Evolutionary conservation across 2,113 vertebrate species (phyloP).

Genomic region (Prolemur simus): DNA sequence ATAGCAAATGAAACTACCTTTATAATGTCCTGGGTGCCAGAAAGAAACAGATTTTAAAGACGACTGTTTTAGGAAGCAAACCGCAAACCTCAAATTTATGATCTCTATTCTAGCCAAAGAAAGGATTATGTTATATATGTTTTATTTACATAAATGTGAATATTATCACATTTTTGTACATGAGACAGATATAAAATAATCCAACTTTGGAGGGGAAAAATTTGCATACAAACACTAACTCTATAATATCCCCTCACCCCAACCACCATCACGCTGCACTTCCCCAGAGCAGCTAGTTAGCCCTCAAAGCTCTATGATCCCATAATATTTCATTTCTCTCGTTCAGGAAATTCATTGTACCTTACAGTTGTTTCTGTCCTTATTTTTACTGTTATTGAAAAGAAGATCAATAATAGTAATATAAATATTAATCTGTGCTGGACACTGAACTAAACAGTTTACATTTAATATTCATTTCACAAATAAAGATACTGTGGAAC

Average conservation of each 20-base stretch:
- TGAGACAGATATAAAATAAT: background rate
- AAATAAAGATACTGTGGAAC: background rate
- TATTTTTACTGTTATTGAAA: background rate
- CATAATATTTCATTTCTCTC: background rate
- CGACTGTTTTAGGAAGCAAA: background rate
- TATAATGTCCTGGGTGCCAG: background rate
- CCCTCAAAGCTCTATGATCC: background rate
- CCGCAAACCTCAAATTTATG: constrained; percentile 1
- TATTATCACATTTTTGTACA: background rate
- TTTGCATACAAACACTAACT: background rate
- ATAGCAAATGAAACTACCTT: background rate
- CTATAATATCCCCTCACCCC: too few relatives aligned
- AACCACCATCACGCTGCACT: background rate
- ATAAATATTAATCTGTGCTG: background rate
- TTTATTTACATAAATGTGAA: background rate
- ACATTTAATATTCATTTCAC: background rate
- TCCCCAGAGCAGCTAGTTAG: background rate
- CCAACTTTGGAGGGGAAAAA: background rate
- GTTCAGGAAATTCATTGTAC: background rate
- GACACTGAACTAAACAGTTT: background rate
- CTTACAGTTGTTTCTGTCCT: background rate
- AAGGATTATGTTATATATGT: background rate
- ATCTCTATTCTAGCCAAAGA: background rate
- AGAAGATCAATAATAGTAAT: background rate
- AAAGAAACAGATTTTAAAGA: background rate